Evolutionary conservation across 2,888 invertebrate species (phyloP), one percentile per base, ranked within the genome.

Genomic region (Papilio elwesi): DNA sequence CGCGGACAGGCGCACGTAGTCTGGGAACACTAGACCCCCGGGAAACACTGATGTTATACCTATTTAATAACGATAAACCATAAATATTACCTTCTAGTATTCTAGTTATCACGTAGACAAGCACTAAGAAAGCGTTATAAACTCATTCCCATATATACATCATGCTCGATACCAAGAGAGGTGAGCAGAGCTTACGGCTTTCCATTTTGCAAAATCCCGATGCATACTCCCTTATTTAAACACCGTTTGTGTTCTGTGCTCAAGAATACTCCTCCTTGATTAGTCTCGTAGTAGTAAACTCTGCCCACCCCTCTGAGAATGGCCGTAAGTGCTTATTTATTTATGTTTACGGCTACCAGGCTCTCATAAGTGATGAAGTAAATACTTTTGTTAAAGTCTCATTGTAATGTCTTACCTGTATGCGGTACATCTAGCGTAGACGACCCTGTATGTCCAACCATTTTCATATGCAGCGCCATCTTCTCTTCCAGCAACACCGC

Each of bases 401-500:
- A 26, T 26, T 26, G 26, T 26, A 26, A 26, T 26, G 26, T 26
- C 77, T 76, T 75, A 93, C 93, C 92, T 74, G 90, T 84, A 75
- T 87, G 83, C 7, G 90, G 89, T 71, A 89, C 83, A 52, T 90
- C 90, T 53, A 92, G 76, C 12, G 88, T 85, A 0, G 90, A 87
- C 2, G 87, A 81, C n/a, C 92, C 91, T 0, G 96, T 95, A n/a
- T 96, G 95, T 2, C 96, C 96, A 64, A 96, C 93, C 82, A 97
- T 94, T 81, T 96, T 96, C 87, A 98, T 94, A 82, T 98, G 97
- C 62, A 98, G 87, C 65, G 96, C 95, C 94, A 98, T 97, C 87
- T 98, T 98, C 83, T 98, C 98, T 86, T 98, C 98, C 65, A 98
- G 94, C 63, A 98, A 91, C 36, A 96, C 92, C 13, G 98, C 97